These are phyloP conservation scores for Eilema sororculum DNA, from an alignment of 2,888 invertebrate genomes.

Conservation along the genomic window DNA sequence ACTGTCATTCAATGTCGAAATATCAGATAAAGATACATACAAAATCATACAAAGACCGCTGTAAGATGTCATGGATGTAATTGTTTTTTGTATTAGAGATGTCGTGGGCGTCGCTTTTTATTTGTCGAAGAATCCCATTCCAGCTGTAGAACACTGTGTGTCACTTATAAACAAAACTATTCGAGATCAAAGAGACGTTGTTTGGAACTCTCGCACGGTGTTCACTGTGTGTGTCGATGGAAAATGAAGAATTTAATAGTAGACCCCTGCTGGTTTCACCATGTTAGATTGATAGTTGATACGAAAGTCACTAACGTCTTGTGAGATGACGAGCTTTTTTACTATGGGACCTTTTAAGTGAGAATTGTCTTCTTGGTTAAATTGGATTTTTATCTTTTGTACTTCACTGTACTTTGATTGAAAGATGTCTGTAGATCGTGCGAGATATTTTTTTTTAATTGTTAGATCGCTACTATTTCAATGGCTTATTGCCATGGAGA, in stretches of 20 bases:
- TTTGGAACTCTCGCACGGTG: slow-evolving; percentile 26
- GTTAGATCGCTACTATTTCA: not conserved
- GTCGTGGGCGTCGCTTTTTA: slow-evolving; percentile 65
- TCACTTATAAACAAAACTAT: slow-evolving; percentile 1
- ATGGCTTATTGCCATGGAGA: too few species aligned
- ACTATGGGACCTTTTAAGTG: slow-evolving; percentile 71
- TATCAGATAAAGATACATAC: slow-evolving; percentile 62
- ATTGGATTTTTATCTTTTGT: slow-evolving; percentile 76
- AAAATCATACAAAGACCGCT: slow-evolving; percentile 62
- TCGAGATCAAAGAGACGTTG: slow-evolving; percentile 23
- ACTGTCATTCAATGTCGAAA: slow-evolving; percentile 75
- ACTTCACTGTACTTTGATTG: slow-evolving; percentile 53
- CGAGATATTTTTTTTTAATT: slow-evolving; percentile 3
- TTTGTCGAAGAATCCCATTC: slow-evolving; percentile 58
- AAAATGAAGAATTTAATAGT: slow-evolving; percentile 72
- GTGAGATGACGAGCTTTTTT: slow-evolving; percentile 68
- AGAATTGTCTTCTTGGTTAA: slow-evolving; percentile 78
- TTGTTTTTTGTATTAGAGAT: slow-evolving; percentile 72
- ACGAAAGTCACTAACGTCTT: slow-evolving; percentile 66
- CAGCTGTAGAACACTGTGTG: slow-evolving; percentile 45
- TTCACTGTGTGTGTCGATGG: slow-evolving; percentile 41
- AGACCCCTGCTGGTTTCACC: slow-evolving; percentile 73
- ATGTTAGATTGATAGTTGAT: slow-evolving; percentile 84
- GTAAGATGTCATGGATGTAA: slow-evolving; percentile 71
- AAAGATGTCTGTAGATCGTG: slow-evolving; percentile 41